Evolutionary conservation across 2,888 invertebrate genomes (phyloP), one percentile per base, ranked within the genome.

Genomic region (Ametastegia equiseti): DNA sequence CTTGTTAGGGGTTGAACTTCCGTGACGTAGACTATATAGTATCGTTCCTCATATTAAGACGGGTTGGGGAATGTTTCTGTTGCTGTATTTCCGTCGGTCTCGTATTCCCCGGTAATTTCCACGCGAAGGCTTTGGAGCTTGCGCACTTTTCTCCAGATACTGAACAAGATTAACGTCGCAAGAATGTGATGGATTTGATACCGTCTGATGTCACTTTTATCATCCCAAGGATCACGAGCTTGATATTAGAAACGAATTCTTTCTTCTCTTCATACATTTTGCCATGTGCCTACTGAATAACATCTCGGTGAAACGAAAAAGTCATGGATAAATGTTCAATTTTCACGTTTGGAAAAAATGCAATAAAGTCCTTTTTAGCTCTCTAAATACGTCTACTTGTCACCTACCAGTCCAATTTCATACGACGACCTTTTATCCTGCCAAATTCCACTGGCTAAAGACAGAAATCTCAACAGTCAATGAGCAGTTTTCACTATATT

Each of bases 101-200:
- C 77, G 57, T 39, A 42, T 60, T 63, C 30, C 60, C 1, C 45
- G 60, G 47, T n/a, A 50, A 71, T 71, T 71, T 36, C 39, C 50
- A 23, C 47, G 23, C 23, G 5, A 39, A n/a, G 39, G 50, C n/a
- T 33, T 36, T 33, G 33, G 27, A 33, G 54, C 33, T 54, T 78
- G n/a, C 60, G 42, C 30, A 78, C 77, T 78, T 78, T 78, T 78
- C 42, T 63, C 30, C 78, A 78, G 23, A n/a, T 15, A 42, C 39
- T 42, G 78, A 63, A 78, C 78, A 78, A 78, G 78, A 78, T 78
- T 78, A 78, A 78, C 78, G 60, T 60, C 60, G 27, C 42, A 78
- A 1, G 39, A 6, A 45, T 27, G 42, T 78, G 60, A 78, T 60
- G 45, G 78, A 78, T 78, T 78, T 78, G 60, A 60, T 60, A 60